phyloP scores from a whole-genome alignment of 2,797 vertebrate species.

The Malacoraja senta region DNA sequence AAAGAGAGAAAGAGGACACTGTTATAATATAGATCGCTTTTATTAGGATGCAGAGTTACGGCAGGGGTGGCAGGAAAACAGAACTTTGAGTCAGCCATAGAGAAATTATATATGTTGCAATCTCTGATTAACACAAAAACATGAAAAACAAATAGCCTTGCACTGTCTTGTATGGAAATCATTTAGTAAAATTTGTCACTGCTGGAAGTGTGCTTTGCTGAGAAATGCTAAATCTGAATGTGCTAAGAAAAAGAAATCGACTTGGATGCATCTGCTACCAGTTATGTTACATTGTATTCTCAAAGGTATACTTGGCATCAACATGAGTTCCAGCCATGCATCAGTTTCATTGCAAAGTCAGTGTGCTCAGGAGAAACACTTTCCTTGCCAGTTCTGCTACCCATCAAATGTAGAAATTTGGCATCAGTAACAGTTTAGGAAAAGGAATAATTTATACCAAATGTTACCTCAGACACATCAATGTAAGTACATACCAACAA shows the following conservation, averaged over 20 bases:
- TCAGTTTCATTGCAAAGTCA: conserved; percentile 25
- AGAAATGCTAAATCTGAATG: neutral
- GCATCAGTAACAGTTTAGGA: conserved; percentile 21
- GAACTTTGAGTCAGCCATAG: no score
- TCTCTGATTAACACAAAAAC: no score
- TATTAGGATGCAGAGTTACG: no score
- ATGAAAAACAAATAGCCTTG: neutral
- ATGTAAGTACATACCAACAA: neutral
- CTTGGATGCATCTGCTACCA: neutral
- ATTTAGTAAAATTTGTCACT: neutral
- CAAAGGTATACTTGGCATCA: neutral
- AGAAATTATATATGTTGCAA: no score
- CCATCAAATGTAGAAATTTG: conserved; percentile 25
- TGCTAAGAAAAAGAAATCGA: neutral
- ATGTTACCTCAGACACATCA: conserved; percentile 11
- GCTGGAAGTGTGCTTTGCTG: neutral
- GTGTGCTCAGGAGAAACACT: neutral
- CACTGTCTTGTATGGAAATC: neutral
- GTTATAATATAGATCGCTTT: no score
- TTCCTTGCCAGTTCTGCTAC: conserved; percentile 8
- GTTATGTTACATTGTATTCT: neutral
- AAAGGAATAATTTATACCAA: conserved; percentile 25
- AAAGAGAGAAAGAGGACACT: no score
- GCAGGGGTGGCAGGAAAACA: no score
- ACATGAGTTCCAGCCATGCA: conserved; percentile 9